A percentile compares a stretch with the other conserved stretches of the same genome.
Conservation (phyloP, 2,113 vertebrate species). For the Donacobius atricapilla region DNA sequence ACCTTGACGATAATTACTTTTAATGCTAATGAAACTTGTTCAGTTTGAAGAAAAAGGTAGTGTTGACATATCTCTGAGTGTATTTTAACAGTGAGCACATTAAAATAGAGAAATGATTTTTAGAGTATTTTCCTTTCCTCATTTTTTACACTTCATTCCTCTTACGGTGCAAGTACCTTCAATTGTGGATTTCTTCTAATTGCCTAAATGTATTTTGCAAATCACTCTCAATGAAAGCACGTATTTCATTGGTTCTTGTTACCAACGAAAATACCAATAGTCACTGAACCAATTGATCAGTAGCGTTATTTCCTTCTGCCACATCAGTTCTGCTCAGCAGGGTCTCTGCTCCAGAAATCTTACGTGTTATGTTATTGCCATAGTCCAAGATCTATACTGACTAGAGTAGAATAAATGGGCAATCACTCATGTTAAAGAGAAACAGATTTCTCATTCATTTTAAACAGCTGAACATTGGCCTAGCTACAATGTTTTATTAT, state of each 20-base stretch:
- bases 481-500: not conserved
- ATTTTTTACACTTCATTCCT: not conserved
- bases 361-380: not conserved
- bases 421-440: not conserved
- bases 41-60: not conserved
- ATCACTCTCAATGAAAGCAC: not conserved
- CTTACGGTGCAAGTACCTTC: not conserved
- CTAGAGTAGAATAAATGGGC: not conserved
- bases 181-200: not conserved
- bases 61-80: not conserved
- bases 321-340: not conserved
- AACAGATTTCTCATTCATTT: not conserved
- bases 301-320: not conserved
- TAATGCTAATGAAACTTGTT: not conserved
- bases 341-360: not conserved
- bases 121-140: not conserved
- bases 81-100: not conserved
- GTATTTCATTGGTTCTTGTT: not conserved
- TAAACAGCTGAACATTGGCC: not conserved
- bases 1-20: not conserved
- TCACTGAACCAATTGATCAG: not conserved
- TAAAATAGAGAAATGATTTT: not conserved
- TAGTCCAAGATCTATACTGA: not conserved
- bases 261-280: not conserved
- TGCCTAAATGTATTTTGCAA: not conserved